Evolutionary conservation across 2,113 vertebrate species (phyloP).

Genomic region (Gnathonemus echidnorhynchus): DNA sequence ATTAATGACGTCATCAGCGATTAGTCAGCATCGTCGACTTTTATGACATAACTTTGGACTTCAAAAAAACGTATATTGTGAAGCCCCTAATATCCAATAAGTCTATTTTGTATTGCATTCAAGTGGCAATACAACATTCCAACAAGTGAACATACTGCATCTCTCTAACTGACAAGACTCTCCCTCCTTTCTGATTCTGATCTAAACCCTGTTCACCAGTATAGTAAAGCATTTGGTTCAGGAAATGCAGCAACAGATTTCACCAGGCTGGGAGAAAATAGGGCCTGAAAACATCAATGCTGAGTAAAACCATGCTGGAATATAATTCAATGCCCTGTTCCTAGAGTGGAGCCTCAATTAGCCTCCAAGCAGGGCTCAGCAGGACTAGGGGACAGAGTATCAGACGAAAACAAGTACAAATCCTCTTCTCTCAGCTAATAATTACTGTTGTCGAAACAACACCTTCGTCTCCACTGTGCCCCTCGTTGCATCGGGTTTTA

Average conservation of each 20-base stretch:
- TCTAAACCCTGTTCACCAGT: background rate
- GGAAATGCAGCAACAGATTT: background rate
- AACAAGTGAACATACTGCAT: background rate
- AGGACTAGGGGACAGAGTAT: background rate
- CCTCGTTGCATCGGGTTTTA: background rate
- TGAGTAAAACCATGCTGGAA: slow-evolving; percentile 10
- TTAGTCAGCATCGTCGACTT: background rate
- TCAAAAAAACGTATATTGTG: background rate
- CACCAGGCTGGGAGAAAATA: background rate
- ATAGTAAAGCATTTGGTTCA: slow-evolving; percentile 1
- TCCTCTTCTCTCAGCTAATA: background rate
- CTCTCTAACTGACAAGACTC: background rate
- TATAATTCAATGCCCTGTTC: slow-evolving; percentile 6
- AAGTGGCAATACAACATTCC: background rate
- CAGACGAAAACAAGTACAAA: background rate
- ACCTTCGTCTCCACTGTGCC: background rate
- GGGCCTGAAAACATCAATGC: slow-evolving; percentile 11
- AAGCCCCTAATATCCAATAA: background rate
- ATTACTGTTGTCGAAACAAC: slow-evolving; percentile 5
- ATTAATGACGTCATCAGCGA: background rate
- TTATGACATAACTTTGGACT: background rate
- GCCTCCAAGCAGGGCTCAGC: slow-evolving; percentile 9
- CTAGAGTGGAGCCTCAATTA: background rate
- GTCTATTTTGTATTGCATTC: background rate
- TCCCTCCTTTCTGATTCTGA: background rate